Conservation (phyloP, 2,113 vertebrate species). For the Alouatta palliata region DNA sequence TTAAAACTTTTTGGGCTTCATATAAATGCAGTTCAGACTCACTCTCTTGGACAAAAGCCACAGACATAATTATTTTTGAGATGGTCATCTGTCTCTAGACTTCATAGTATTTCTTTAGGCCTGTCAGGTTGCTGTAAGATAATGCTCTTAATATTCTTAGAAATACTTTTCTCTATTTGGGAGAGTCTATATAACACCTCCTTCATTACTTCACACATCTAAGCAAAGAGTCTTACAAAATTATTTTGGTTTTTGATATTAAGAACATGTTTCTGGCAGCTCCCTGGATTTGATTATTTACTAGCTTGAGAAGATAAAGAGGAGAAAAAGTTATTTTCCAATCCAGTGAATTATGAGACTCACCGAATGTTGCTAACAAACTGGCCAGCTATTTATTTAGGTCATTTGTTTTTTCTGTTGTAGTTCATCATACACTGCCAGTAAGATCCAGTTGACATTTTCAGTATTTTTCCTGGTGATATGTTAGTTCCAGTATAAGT, state of each 20-base stretch:
- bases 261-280: background rate
- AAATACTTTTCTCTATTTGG: background rate
- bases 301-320: background rate
- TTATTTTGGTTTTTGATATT: background rate
- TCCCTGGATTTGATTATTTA: background rate
- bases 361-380: conserved; percentile 6
- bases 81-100: background rate
- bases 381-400: background rate
- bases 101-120: background rate
- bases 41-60: background rate
- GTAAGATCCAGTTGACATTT: background rate
- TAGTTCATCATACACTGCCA: background rate
- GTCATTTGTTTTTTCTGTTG: background rate
- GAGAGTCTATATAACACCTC: background rate
- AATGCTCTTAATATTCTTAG: background rate
- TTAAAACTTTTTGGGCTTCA: background rate
- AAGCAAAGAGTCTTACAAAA: background rate
- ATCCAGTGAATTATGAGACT: background rate
- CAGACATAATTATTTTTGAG: background rate
- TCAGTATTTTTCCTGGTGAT: background rate
- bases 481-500: background rate
- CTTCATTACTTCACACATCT: conserved; percentile 1
- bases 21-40: background rate
- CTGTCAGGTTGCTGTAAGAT: background rate
- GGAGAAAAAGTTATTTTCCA: background rate